These are phyloP conservation scores for Bothrops jararaca DNA, from an alignment of 2,113 vertebrate genomes.

Conservation along the genomic window DNA sequence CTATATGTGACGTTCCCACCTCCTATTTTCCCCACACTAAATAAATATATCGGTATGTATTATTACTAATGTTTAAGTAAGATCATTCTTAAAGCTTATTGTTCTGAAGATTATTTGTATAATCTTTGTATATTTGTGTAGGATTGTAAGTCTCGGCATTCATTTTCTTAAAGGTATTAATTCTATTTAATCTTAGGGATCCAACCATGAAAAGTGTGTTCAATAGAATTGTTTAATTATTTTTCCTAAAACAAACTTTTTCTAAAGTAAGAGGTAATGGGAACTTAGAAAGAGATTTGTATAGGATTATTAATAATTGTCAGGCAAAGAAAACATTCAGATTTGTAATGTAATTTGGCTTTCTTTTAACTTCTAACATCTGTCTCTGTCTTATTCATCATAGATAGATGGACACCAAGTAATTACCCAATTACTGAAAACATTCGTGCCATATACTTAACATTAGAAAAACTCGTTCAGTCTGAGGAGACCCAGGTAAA, in stretches of 20 bases:
- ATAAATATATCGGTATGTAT: background rate
- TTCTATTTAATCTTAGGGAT: slow-evolving; percentile 2
- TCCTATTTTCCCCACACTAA: background rate
- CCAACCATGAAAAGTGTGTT: background rate
- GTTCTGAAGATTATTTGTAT: background rate
- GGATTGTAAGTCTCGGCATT: background rate
- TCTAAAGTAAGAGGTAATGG: slow-evolving; percentile 46
- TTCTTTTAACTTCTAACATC: slow-evolving; percentile 51
- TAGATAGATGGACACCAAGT: slow-evolving; percentile 93
- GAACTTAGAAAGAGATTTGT: slow-evolving; percentile 39
- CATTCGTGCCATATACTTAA: slow-evolving; percentile 93
- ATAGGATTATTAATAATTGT: slow-evolving; percentile 34
- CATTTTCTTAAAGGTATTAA: slow-evolving; percentile 14
- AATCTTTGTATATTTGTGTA: background rate
- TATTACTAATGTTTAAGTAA: background rate
- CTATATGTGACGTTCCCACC: background rate
- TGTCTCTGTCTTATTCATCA: slow-evolving; percentile 60
- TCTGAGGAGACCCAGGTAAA: slow-evolving; percentile 98
- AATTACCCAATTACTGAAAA: slow-evolving; percentile 96
- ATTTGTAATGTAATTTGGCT: slow-evolving; percentile 55
- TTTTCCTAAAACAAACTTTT: slow-evolving; percentile 25
- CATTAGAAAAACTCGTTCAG: slow-evolving; percentile 95
- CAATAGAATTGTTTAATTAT: slow-evolving; percentile 21
- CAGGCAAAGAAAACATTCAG: slow-evolving; percentile 29
- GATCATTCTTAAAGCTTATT: background rate